Base-by-base conservation (phyloP, 2,888 invertebrate species). In the Lochmaea capreae region DNA sequence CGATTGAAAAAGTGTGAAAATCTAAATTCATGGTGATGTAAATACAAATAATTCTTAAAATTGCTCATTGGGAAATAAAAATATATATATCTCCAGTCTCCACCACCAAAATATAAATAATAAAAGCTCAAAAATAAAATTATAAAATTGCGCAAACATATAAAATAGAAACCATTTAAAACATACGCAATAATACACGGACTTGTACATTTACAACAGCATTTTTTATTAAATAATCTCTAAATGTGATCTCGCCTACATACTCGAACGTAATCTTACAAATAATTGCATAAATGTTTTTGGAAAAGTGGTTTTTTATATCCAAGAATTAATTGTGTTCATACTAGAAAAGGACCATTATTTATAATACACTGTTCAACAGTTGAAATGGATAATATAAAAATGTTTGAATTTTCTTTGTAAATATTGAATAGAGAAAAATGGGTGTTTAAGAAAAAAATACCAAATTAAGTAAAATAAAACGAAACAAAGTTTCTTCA, bases 211-310 rank as follows among this genome's bases (percentile, higher is more conserved):
- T 52, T 16, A 3, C 10, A 54, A 54, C 54, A 11, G 10, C 4
- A 52, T 52, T 52, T 52, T 46, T 14, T 52, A 8, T 18, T 18
- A 54, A 18, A 16, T 54, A 18, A 54, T 54, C 54, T 18, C 11
- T 54, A 18, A 18, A 18, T 16, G 16, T 16, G 11, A 16, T 54
- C 11, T 18, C 18, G 18, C 54, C 54, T 54, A 54, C 54, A 54
- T 54, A 54, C 8, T 18, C 18, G 9, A 54, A 16, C 18, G 16
- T 18, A 54, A 2, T 18, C n/a, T 12, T 52, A 52, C 52, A 52
- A n/a, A 52, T n/a, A n/a, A 52, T 52, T 52, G 14, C 52, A 52
- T n/a, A 52, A 52, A 49, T 49, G 46, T 49, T 49, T 49, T 11
- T 11, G 1, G n/a, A 52, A 16, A 0, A 54, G 54, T 54, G 3